These are phyloP conservation scores for Hermaeophaga mercurialis DNA, from an alignment of 2,888 invertebrate species.

Conservation along the genomic window DNA sequence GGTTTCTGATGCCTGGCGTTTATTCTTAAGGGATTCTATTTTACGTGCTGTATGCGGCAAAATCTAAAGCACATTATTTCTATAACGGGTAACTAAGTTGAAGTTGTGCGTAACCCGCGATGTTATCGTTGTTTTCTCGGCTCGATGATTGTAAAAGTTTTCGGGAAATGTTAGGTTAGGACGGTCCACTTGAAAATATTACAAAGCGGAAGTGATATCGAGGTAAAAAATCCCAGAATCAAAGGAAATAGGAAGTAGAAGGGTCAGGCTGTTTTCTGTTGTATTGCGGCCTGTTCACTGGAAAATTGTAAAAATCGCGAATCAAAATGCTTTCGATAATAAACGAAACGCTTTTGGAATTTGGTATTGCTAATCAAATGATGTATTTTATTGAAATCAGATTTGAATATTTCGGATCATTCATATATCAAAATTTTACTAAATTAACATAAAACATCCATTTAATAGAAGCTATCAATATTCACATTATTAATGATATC, in stretches of 20 bases:
- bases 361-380: too few species aligned
- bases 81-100: conserved; percentile 3
- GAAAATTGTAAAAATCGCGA: too few species aligned
- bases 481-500: too few species aligned
- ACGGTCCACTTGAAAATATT: conserved; percentile 3
- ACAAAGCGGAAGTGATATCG: background rate
- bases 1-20: background rate
- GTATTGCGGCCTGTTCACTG: background rate
- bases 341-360: too few species aligned
- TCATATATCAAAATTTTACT: too few species aligned
- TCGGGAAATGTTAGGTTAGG: conserved; percentile 12
- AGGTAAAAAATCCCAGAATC: background rate
- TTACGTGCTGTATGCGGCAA: conserved; percentile 4
- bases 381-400: too few species aligned
- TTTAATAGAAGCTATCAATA: too few species aligned
- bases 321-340: too few species aligned
- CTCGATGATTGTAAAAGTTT: conserved; percentile 4
- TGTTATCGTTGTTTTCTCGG: background rate
- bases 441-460: too few species aligned
- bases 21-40: conserved; percentile 11
- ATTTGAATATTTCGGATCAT: too few species aligned
- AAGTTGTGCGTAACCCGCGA: conserved; percentile 9
- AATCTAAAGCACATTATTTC: conserved; percentile 10
- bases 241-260: background rate
- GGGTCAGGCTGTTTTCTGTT: background rate